phyloP scores from a whole-genome alignment of 2,113 vertebrate genomes.

The Thamnophis sirtalis region DNA sequence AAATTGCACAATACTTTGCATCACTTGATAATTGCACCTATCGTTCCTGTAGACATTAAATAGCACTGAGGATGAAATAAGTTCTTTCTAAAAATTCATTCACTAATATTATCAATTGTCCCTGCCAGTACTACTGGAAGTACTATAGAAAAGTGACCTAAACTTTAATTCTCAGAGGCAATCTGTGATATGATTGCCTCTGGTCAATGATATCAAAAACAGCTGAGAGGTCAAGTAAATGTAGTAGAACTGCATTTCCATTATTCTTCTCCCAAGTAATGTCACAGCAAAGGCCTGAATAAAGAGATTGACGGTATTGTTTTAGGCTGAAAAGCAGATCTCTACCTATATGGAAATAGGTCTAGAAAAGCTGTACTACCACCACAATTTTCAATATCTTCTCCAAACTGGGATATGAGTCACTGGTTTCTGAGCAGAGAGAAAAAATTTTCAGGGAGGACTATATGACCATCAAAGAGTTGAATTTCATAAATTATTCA shows the following conservation, averaged over 20 bases:
- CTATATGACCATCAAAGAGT: not conserved
- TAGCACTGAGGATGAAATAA: not conserved
- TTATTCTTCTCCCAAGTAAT: not conserved
- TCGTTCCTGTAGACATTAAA: not conserved
- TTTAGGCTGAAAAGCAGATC: not conserved
- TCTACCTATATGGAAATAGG: not conserved
- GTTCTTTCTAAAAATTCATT: not conserved
- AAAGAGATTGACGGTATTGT: not conserved
- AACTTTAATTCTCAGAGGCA: not conserved
- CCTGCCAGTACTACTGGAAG: not conserved
- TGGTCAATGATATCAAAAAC: not conserved
- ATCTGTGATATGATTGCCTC: not conserved
- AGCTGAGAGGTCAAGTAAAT: not conserved
- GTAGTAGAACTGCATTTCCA: not conserved
- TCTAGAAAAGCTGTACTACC: not conserved
- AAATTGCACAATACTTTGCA: not conserved
- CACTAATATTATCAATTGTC: not conserved
- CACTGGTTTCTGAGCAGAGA: not conserved
- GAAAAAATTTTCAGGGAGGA: not conserved
- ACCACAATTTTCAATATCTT: not conserved
- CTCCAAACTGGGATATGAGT: not conserved
- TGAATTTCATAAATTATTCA: not conserved
- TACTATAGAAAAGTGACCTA: not conserved
- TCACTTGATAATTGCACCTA: not conserved
- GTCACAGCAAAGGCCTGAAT: not conserved